Base-by-base conservation (phyloP, 2,888 invertebrate genomes). In the Tetanocera ferruginea region DNA sequence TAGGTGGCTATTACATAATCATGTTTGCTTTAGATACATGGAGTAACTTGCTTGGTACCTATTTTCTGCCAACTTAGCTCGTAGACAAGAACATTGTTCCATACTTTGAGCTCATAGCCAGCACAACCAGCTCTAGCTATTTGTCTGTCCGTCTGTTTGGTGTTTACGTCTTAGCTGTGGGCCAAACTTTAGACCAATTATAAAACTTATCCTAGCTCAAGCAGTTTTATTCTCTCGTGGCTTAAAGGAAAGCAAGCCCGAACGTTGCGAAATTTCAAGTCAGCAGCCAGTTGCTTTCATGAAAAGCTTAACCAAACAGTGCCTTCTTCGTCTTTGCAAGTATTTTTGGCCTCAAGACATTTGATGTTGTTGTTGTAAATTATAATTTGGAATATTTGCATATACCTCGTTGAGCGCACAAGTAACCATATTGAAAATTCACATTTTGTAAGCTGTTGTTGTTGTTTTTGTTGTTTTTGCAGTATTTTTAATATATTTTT, bases 341-440 rank as follows among this genome's bases (percentile, higher is more conserved):
- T n/a, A n/a, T 11, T 60, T 60, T 60, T 19, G 28, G 60, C 23
- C 17, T 60, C 17, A 28, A 60, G 28, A 31, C n/a, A n/a, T n/a
- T n/a, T n/a, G n/a, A 25, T 31, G 8, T 34, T 64, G 28, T 14
- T 31, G 64, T 34, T 64, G 17, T 34, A 37, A 37, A 37, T 37
- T 64, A 34, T 64, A 64, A 64, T 64, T 64, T 34, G 3, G 9
- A 55, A 71, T n/a, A 71, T 71, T 71, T 55, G 55, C 71, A 71
- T 55, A 71, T 55, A 71, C 55, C 55, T 71, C 17, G 28, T 64
- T 49, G 25, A 23, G 71, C 55, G 19, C 31, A 14, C 55, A 51
- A 64, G 64, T 64, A 14, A 17, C 71, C n/a, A 71, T 11, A 71
- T 43, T 69, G 28, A 51, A 51, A 28, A 52, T 28, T 28, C 28